phyloP scores from a whole-genome alignment of 2,888 invertebrate genomes.

The Psylliodes chrysocephalus region DNA sequence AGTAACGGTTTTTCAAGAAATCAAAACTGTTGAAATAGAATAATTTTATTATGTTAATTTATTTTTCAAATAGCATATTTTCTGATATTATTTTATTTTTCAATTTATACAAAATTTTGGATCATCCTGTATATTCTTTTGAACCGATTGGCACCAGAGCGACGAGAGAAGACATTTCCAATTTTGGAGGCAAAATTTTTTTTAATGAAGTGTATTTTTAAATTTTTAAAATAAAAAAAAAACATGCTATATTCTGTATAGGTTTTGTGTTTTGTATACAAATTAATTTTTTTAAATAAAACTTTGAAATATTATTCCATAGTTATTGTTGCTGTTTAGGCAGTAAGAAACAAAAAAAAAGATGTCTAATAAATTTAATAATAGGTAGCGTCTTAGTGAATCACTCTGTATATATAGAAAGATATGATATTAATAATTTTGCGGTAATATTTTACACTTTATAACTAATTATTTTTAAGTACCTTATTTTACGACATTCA shows the following conservation, averaged over 20 bases:
- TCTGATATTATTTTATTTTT: no score
- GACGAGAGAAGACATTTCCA: neutral
- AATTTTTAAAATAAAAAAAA: no score
- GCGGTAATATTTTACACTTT: conserved; percentile 61
- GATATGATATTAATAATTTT: conserved; percentile 40
- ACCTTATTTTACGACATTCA: conserved; percentile 40
- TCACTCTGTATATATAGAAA: conserved; percentile 20
- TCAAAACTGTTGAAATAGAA: no score
- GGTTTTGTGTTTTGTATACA: neutral
- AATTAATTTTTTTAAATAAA: neutral
- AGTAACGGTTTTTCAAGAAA: no score
- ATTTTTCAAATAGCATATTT: no score
- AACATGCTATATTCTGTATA: no score
- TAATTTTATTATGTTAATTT: no score
- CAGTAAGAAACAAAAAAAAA: neutral
- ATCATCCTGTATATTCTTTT: no score
- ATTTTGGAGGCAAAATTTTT: neutral
- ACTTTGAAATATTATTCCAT: neutral
- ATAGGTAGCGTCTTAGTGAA: neutral
- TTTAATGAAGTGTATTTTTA: no score
- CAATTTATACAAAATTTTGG: no score
- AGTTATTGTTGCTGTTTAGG: neutral
- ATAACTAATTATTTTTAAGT: conserved; percentile 44
- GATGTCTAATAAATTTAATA: neutral
- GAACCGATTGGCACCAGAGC: neutral